A percentile compares a stretch with the other conserved stretches of the same genome.
Conservation (phyloP, 2,113 vertebrate genomes). For the Catagonus wagneri region DNA sequence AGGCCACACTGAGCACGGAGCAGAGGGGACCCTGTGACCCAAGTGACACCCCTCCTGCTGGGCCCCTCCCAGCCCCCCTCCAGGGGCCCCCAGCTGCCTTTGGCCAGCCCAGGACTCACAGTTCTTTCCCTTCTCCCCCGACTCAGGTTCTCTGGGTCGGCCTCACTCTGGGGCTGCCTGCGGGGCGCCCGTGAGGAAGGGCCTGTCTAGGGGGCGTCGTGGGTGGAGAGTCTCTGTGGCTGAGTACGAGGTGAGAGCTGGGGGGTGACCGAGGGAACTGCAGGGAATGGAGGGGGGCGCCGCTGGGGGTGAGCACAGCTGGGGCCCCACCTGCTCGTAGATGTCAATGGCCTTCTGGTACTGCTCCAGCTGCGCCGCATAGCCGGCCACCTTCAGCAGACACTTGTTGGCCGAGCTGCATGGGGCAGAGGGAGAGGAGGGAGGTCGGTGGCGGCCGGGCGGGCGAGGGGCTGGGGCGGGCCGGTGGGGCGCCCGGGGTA, state of each 20-base stretch:
- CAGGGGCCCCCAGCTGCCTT: neutral
- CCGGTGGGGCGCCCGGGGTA: neutral
- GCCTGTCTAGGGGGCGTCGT: fast-evolving
- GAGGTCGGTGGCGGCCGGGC: neutral
- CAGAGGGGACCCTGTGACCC: fast-evolving
- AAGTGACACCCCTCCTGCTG: fast-evolving
- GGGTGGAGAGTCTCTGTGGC: neutral
- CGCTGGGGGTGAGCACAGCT: fast-evolving
- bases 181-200: neutral
- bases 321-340: constrained; percentile 83
- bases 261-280: fast-evolving
- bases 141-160: neutral
- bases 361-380: constrained; percentile 95
- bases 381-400: constrained; percentile 95
- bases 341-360: constrained; percentile 96
- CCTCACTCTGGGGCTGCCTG: neutral
- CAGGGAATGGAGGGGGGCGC: fast-evolving
- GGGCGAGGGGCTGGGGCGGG: fast-evolving
- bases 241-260: fast-evolving
- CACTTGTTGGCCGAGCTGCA: constrained; percentile 96
- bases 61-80: neutral
- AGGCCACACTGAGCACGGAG: too few relatives aligned
- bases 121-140: fast-evolving
- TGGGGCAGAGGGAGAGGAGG: neutral
- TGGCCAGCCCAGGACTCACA: fast-evolving